Percentiles rank a stretch among this genome's conserved stretches.
phyloP scores from a whole-genome alignment of 2,888 invertebrate genomes.

The Opisthograptis luteolata region DNA sequence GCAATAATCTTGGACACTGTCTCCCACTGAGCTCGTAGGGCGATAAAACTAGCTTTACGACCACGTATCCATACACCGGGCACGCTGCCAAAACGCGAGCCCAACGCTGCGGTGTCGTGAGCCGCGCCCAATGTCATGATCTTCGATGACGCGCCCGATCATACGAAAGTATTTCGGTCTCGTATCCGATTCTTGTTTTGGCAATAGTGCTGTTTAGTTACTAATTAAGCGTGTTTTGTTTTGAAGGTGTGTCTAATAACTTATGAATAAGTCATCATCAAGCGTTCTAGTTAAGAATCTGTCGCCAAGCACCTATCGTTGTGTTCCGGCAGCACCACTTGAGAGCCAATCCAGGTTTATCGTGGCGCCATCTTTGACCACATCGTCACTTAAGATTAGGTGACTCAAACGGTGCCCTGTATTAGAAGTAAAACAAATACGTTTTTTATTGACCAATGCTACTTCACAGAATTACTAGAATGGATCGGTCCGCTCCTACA shows the following conservation, averaged over 20 bases:
- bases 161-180: conserved; percentile 30
- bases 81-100: conserved; percentile 25
- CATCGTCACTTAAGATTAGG: too few relatives aligned
- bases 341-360: too few relatives aligned
- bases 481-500: too few relatives aligned
- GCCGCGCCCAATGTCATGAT: conserved; percentile 36
- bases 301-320: too few relatives aligned
- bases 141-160: conserved; percentile 27
- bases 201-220: conserved; percentile 20
- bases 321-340: too few relatives aligned
- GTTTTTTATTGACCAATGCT: too few relatives aligned
- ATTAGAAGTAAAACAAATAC: too few relatives aligned
- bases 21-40: conserved; percentile 12
- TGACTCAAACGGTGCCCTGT: too few relatives aligned
- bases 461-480: too few relatives aligned
- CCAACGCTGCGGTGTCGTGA: conserved; percentile 28
- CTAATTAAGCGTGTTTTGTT: conserved; percentile 10
- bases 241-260: conserved; percentile 15
- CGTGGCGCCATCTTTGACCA: too few relatives aligned
- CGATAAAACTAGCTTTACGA: conserved; percentile 34
- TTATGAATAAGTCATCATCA: too few relatives aligned
- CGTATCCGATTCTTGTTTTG: conserved; percentile 34
- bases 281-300: too few relatives aligned
- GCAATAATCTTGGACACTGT: conserved; percentile 11
- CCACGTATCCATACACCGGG: conserved; percentile 20